Base-by-base conservation (phyloP, 1,140 invertebrate genomes). In the Drosophila nebulosa region DNA sequence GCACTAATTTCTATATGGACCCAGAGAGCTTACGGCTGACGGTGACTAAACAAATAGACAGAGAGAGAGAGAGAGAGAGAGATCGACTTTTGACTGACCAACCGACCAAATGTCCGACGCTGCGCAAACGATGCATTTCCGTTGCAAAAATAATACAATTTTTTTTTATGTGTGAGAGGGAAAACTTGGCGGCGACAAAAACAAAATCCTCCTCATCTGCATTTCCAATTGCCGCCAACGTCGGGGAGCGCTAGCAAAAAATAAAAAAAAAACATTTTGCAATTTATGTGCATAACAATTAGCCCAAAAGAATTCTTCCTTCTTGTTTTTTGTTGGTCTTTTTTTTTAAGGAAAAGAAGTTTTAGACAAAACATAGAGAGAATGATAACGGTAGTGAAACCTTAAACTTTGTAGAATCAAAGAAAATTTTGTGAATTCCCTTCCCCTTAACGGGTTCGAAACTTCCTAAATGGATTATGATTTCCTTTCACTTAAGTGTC, bases 281-380 rank as follows among this genome's bases (percentile, higher is more conserved):
- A 85, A 86, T 88, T 85, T 81, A 81, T 85, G 81, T 52, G 52
- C 80, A 85, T 85, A 77, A 64, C 81, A 85, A 86, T 78, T 85
- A 85, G 52, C 61, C 51, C 64, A 69, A 79, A 63, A 46, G 39
- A 46, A 46, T 46, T 46, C 39, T 46, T 56, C 30, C 12, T 59
- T 59, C 21, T 16, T 18, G n/a, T 24, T 16, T 18, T 26, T 46
- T 21, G 14, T 21, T 16, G 9, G 10, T 14, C 14, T 16, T 53
- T 27, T 16, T 53, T 14, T 53, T 55, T 9, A 12, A 7, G 21
- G 12, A 12, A 14, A n/a, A 55, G 7, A 16, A 58, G 55, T 58
- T 21, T 16, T 32, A 58, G 16, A 10, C 9, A 16, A 21, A 42
- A 9, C 14, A 42, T 42, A 42, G 5, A 18, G 5, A 18, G 39